These are phyloP conservation scores for Tetragnatha montana DNA, from an alignment of 2,888 invertebrate genomes.

Conservation along the genomic window DNA sequence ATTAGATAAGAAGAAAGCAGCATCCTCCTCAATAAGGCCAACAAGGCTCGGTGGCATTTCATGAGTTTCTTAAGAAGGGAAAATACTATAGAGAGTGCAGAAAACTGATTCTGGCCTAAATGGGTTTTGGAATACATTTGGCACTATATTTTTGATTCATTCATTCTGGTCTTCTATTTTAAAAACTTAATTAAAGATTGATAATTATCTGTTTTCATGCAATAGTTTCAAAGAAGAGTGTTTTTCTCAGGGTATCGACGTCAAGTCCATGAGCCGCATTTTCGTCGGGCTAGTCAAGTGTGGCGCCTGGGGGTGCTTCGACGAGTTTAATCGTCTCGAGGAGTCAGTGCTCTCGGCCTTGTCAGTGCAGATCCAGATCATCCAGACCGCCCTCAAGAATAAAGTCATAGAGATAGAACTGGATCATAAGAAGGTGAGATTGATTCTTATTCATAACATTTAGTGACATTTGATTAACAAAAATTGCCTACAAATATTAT, in stretches of 20 bases:
- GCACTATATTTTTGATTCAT: too few relatives aligned
- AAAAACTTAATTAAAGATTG: background rate
- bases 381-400: conserved; percentile 87
- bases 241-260: conserved; percentile 87
- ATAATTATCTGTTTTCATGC: background rate
- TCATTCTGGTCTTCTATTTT: background rate
- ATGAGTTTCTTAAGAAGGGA: too few relatives aligned
- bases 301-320: conserved; percentile 99
- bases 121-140: too few relatives aligned
- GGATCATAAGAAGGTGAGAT: conserved; percentile 77
- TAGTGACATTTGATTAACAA: too few relatives aligned
- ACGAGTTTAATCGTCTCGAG: conserved; percentile 98
- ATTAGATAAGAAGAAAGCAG: too few relatives aligned
- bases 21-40: too few relatives aligned
- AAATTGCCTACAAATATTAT: too few relatives aligned
- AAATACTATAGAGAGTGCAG: too few relatives aligned
- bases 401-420: conserved; percentile 78
- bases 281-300: conserved; percentile 93
- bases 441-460: background rate
- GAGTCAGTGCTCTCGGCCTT: conserved; percentile 95
- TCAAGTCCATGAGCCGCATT: conserved; percentile 94
- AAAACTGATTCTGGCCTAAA: too few relatives aligned
- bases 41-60: too few relatives aligned
- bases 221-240: too few relatives aligned
- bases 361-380: conserved; percentile 94